Percentiles rank a stretch among this genome's conserved stretches.
Conservation (phyloP, 2,797 vertebrate genomes). For the Acestrorhynchus altus region DNA sequence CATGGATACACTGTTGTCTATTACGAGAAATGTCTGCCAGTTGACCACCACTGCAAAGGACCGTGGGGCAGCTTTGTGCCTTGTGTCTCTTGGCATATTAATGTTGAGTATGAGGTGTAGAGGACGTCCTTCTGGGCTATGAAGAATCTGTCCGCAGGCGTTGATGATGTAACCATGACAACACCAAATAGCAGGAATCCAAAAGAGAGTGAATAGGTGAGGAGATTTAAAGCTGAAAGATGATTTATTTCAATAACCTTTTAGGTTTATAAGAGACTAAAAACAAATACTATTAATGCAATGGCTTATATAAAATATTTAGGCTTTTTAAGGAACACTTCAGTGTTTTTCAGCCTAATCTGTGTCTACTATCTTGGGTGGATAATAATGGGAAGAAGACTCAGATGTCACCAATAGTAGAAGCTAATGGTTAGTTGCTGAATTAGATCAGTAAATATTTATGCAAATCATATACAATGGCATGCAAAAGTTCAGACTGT, state of each 20-base stretch:
- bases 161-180: conserved; percentile 38
- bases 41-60: conserved; percentile 30
- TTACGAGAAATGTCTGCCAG: conserved; percentile 20
- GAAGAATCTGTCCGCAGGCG: background rate
- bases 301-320: background rate
- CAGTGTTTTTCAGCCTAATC: too few species aligned
- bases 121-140: conserved; percentile 4
- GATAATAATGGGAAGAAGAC: too few species aligned
- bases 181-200: conserved; percentile 19
- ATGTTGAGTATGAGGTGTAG: background rate
- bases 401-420: too few species aligned
- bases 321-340: too few species aligned
- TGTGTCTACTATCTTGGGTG: too few species aligned
- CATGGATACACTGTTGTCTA: conserved; percentile 23
- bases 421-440: too few species aligned
- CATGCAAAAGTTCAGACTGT: too few species aligned
- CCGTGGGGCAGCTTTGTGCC: conserved; percentile 21
- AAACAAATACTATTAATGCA: background rate
- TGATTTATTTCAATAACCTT: background rate
- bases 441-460: too few species aligned
- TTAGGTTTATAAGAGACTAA: background rate
- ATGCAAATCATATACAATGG: too few species aligned
- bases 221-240: conserved; percentile 3
- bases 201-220: background rate
- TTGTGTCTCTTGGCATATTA: conserved; percentile 22